Base-by-base conservation (phyloP, 2,888 invertebrate species). In the Macroteleia sp. region DNA sequence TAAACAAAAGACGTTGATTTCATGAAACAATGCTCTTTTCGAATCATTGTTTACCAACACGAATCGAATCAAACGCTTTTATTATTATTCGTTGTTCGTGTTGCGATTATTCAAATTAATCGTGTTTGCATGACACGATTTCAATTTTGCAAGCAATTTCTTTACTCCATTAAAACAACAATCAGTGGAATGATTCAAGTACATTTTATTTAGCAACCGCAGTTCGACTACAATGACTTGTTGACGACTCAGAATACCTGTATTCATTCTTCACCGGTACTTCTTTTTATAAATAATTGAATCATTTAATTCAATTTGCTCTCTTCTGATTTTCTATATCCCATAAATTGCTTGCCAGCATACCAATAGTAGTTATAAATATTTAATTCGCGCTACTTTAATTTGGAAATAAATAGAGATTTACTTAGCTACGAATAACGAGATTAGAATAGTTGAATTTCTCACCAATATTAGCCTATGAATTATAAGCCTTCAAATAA, bases 11-110 rank as follows among this genome's bases (percentile, higher is more conserved):
- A 48, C 42, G 34, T 57, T 36, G 50, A 44, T 64, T 57, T 32
- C 9, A 44, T 34, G 5, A 52, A 41, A 64, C 56, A 41, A 50
- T 66, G 17, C 57, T 42, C 44, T 32, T 42, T 73, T 59, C n/a
- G 36, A 19, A 28, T 50, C 48, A 62, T 71, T 73, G 56, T 73
- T 73, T 64, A 57, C 41, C 36, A 41, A 50, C 32, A 8, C 34
- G 25, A 62, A 44, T 12, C 17, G 54, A 25, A 57, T 28, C 22
- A 20, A 61, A 64, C 5, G 42, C 64, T 42, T 50, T 56, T 28
- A 20, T 62, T 64, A 25, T 30, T 36, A 44, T 36, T 20, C 30
- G 14, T 10, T 3, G 14, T 39, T 46, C 54, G 30, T 62, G 46
- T 62, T 56, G 20, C 14, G 28, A 61, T 54, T 46, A 56, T 54